Evolutionary conservation across 2,113 vertebrate genomes (phyloP).

Genomic region (Aythya baeri): DNA sequence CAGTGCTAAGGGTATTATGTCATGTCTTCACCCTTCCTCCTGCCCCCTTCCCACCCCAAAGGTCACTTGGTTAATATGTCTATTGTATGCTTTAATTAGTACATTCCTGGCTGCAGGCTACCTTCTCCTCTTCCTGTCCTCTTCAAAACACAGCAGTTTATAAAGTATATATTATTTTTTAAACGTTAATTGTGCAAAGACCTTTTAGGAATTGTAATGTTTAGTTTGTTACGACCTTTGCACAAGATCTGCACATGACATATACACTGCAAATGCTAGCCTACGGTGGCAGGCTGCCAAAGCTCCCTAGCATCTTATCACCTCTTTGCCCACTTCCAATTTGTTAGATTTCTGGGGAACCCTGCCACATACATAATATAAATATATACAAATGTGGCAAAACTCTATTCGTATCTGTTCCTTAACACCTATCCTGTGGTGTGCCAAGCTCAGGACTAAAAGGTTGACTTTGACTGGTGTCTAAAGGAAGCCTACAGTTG

Average conservation of each 20-base stretch:
- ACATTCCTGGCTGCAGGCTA: conserved; percentile 5
- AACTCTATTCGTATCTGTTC: background rate
- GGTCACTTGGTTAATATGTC: conserved; percentile 40
- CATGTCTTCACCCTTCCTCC: background rate
- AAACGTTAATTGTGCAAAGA: conserved; percentile 23
- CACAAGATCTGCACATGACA: background rate
- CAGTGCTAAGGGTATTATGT: background rate
- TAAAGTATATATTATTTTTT: background rate
- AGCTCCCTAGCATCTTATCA: background rate
- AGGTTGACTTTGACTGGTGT: background rate
- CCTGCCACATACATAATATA: background rate
- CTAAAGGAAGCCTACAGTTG: background rate
- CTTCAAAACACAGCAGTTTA: conserved; percentile 15
- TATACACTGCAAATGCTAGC: background rate
- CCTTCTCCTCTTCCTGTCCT: background rate
- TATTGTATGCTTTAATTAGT: conserved; percentile 23
- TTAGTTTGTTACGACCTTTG: conserved; percentile 37
- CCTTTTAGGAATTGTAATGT: conserved; percentile 9
- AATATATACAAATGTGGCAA: background rate
- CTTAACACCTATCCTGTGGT: background rate
- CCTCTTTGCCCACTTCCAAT: background rate
- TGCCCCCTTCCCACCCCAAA: background rate
- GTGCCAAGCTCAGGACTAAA: background rate
- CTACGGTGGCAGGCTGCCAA: background rate
- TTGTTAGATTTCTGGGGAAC: background rate